phyloP scores from a whole-genome alignment of 2,797 vertebrate genomes.

The Cetoscarus ocellatus region DNA sequence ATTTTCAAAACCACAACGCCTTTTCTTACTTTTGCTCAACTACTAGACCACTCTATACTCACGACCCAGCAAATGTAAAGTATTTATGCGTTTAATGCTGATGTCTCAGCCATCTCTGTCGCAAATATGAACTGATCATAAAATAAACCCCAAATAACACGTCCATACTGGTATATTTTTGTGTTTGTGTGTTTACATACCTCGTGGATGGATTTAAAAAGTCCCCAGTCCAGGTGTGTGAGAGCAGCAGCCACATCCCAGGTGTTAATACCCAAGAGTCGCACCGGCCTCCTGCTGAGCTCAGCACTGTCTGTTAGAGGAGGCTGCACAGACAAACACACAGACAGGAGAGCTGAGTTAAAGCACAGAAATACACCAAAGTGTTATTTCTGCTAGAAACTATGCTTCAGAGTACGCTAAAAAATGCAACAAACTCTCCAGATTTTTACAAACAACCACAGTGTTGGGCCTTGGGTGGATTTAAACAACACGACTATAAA shows the following conservation, averaged over 20 bases:
- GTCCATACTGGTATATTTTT: not conserved
- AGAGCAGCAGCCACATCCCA: slow-evolving; percentile 96
- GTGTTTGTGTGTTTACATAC: slow-evolving; percentile 73
- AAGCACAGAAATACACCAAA: not conserved
- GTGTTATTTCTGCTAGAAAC: too few species aligned
- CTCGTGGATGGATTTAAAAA: slow-evolving; percentile 98
- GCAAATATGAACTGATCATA: slow-evolving; percentile 48
- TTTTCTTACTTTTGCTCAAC: slow-evolving; percentile 23
- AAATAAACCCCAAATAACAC: not conserved
- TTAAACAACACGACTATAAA: not conserved
- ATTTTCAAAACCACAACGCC: slow-evolving; percentile 8
- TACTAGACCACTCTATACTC: too few species aligned
- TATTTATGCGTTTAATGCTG: slow-evolving; percentile 44
- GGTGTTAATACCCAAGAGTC: slow-evolving; percentile 96
- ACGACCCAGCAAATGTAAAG: slow-evolving; percentile 27
- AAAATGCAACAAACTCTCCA: too few species aligned
- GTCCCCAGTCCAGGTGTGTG: slow-evolving; percentile 96
- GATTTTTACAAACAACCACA: too few species aligned
- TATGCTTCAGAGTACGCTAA: too few species aligned
- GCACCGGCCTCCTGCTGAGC: slow-evolving; percentile 89
- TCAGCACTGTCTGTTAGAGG: slow-evolving; percentile 92
- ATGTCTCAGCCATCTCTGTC: slow-evolving; percentile 29
- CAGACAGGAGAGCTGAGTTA: slow-evolving; percentile 4
- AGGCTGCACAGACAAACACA: slow-evolving; percentile 80
- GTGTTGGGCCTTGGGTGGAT: slow-evolving; percentile 1